Base-by-base conservation (phyloP, 1,140 invertebrate genomes). In the Globodera ellingtonae region DNA sequence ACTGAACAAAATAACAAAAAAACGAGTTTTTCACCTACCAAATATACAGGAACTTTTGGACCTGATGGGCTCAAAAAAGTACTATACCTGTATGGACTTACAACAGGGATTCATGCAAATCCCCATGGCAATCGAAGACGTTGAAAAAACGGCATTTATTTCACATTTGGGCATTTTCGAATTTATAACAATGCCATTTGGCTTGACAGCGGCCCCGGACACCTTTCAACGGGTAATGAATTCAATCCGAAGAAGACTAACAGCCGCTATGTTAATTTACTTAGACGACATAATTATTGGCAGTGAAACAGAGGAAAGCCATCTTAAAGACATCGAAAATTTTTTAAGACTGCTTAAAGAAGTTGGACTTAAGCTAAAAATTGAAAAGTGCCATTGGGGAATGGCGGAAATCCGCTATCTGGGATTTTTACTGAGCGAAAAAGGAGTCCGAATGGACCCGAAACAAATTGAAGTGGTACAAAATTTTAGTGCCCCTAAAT, bases 361-460 rank as follows among this genome's bases (percentile, higher is more conserved):
- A 24, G 10, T 79, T 8, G 78, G 79, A 74, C 24, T 24, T 24
- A 24, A 24, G 24, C 24, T 24, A 24, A 24, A 24, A 24, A 24
- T 24, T 24, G 24, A 81, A 18, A 79, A 79, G 10, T 80, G 78
- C 52, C 62, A 50, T 18, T 79, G 78, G 24, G 78, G 79, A n/a
- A 21, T 13, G n/a, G 73, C 18, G 5, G 35, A 81, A 13, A 56
- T 79, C 3, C 78, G 79, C 18, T 79, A 81, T 24, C 24, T 24
- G 24, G 24, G 24, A 24, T 24, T 24, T 24, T 24, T 24, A 24
- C 24, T 24, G 24, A 52, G 24, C 81, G 44, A 74, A 77, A 44
- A 50, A 46, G 35, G 24, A 50, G 21, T 62, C 79, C 47, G 44
- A 46, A 79, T 62, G 78, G 66, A 67, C 66, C 79, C 79, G 6